Evolutionary conservation across 2,797 vertebrate species (phyloP).

Genomic region (Protosalanx chinensis): DNA sequence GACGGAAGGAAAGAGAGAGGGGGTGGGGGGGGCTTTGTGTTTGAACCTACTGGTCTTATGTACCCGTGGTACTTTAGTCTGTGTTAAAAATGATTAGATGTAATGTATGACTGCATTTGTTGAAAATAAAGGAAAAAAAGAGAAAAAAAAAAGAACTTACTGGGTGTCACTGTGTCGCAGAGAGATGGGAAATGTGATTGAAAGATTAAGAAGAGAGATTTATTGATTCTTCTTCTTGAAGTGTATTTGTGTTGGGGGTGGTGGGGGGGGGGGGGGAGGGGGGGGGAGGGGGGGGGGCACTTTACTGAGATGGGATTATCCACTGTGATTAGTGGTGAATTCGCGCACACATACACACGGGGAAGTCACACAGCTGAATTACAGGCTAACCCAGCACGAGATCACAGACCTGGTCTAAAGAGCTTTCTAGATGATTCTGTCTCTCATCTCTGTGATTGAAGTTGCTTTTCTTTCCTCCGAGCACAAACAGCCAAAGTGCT

Average conservation of each 20-base stretch:
- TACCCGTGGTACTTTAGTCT: too few species aligned
- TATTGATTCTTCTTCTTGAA: background rate
- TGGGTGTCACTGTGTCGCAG: background rate
- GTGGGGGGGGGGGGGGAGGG: too few species aligned
- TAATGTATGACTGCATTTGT: too few species aligned
- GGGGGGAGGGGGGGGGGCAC: background rate
- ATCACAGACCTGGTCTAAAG: conserved; percentile 50
- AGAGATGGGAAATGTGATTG: too few species aligned
- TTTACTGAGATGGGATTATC: background rate
- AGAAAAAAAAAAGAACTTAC: background rate
- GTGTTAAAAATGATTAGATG: too few species aligned
- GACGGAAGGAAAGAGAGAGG: too few species aligned
- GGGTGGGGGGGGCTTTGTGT: background rate
- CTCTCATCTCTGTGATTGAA: conserved; percentile 41
- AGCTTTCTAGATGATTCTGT: background rate
- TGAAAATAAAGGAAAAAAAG: too few species aligned
- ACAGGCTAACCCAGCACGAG: conserved; percentile 29
- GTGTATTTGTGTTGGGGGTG: background rate
- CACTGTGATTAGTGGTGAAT: background rate
- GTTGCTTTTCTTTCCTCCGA: conserved; percentile 6
- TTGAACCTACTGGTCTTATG: background rate
- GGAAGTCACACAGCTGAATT: conserved; percentile 47
- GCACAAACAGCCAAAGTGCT: conserved; percentile 4
- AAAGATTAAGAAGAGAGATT: too few species aligned
- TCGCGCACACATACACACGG: conserved; percentile 23